Conservation (phyloP, 1,140 invertebrate species). For the Anastrepha obliqua region DNA sequence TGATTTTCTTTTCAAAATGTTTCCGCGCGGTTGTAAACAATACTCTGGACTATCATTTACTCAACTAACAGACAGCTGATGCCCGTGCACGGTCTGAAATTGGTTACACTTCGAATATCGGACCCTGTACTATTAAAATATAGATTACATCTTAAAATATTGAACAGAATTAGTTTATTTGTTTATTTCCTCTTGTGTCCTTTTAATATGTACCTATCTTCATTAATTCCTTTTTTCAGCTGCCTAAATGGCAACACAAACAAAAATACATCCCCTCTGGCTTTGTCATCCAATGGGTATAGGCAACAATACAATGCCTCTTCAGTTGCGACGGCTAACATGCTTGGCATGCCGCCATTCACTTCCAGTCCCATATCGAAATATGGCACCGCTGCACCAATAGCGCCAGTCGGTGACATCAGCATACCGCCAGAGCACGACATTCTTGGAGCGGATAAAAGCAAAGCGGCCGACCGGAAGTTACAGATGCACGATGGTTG, state of each 20-base stretch:
- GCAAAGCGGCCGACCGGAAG: constrained; percentile 61
- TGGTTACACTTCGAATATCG: no score
- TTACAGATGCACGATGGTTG: constrained; percentile 69
- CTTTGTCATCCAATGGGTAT: constrained; percentile 4
- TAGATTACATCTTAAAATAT: no score
- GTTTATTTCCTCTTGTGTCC: no score
- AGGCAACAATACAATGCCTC: constrained; percentile 43
- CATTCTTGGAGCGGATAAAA: constrained; percentile 57
- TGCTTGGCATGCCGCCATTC: constrained; percentile 56
- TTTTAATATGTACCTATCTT: neutral
- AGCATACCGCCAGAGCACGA: constrained; percentile 60
- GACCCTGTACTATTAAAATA: no score
- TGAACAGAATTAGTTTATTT: no score
- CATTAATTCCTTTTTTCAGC: constrained; percentile 58
- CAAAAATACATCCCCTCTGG: neutral
- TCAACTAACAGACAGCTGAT: no score
- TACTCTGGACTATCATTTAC: no score
- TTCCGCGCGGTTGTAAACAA: no score
- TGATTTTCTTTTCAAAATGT: no score
- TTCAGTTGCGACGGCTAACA: constrained; percentile 56
- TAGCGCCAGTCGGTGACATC: constrained; percentile 64
- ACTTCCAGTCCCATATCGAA: constrained; percentile 39
- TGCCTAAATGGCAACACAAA: constrained; percentile 60
- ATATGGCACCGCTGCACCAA: constrained; percentile 21
- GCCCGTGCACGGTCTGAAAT: no score